Base-by-base conservation (phyloP, 2,113 vertebrate genomes). In the Prunella himalayana region DNA sequence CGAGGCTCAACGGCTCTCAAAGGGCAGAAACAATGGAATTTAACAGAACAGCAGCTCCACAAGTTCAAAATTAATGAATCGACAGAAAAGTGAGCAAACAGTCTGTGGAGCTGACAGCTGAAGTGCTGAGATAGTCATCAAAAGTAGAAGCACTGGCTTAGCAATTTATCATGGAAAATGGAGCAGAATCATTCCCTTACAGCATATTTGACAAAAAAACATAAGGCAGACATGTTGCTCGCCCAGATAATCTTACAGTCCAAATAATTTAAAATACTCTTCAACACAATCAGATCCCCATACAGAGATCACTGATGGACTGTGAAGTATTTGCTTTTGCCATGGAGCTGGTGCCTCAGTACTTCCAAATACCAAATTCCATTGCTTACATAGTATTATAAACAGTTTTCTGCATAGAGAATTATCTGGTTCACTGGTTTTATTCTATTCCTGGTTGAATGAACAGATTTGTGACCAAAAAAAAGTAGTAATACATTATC, bases 121-220 rank as follows among this genome's bases (percentile, higher is more conserved):
- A 97, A 97, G 80, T 78, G 77, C 83, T 86, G 65, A 95, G 90
- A 96, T 86, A 94, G 83, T 91, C 81, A 96, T 93, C 88, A 95
- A 93, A 96, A 93, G 89, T 17, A 94, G 86, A 85, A 94, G 66
- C 78, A 59, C 42, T 64, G 44, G 73, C 60, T 93, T 95, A 78
- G 92, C 86, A 88, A 93, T 95, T 88, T 84, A 86, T 96, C 90
- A 90, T 60, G 44, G 86, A 96, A 95, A 95, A 92, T 86, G 79
- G 87, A 91, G 39, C 84, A 95, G 78, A 82, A 69, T 85, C 86
- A 76, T 91, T 61, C 66, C 56, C 81, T 86, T 80, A 80, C 50
- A 88, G 68, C 27, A 47, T 47, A 89, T 80, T 95, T 87, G 90
- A 95, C 88, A 86, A 94, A 94, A 94, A 81, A 82, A 85, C 57